Base-by-base conservation (phyloP, 64 coral and sea anemone genomes). In the Trachythela sp. region DNA sequence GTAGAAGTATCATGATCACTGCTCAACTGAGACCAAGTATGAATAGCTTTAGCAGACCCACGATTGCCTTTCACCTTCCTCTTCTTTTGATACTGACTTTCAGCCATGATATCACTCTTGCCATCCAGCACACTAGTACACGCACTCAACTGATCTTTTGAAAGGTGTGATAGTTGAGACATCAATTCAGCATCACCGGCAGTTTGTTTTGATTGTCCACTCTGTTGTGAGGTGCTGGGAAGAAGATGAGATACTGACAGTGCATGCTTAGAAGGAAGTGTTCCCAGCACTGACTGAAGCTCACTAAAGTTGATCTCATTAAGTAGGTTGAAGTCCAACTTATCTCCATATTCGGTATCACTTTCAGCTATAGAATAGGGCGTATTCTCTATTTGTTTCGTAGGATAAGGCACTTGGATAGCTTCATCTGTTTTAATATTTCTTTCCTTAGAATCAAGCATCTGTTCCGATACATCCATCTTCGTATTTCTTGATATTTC, bases 11-110 rank as follows among this genome's bases (percentile, higher is more conserved):
- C 56, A 64, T n/a, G n/a, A n/a, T 64, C 56, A 64, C 26, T 64
- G 56, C 56, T 64, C 24, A 64, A 64, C 56, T 64, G 56, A 24
- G 56, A 64, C 56, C 56, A 64, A 64, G 56, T n/a, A 64, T 64
- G 56, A 64, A 64, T 64, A 64, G 56, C 8, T 27, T 27, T 64
- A 20, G 17, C 56, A n/a, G 56, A 64, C 1, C 56, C 56, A 8
- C 0, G 1, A 27, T 64, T 64, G 56, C 56, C 15, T 64, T 64
- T 64, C 20, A 64, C 26, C 56, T 64, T 64, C 56, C 20, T 27
- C 26, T 64, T 27, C 24, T 20, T 64, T 64, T 20, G 56, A 64
- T 64, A 64, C 1, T 7, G 0, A 4, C 56, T 64, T 64, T 64
- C 56, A 4, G 26, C 56, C 13, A 27, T 27, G 26, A n/a, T 5